These are phyloP conservation scores for Cataglyphis cursor DNA, from an alignment of 2,888 invertebrate species.

Conservation along the genomic window DNA sequence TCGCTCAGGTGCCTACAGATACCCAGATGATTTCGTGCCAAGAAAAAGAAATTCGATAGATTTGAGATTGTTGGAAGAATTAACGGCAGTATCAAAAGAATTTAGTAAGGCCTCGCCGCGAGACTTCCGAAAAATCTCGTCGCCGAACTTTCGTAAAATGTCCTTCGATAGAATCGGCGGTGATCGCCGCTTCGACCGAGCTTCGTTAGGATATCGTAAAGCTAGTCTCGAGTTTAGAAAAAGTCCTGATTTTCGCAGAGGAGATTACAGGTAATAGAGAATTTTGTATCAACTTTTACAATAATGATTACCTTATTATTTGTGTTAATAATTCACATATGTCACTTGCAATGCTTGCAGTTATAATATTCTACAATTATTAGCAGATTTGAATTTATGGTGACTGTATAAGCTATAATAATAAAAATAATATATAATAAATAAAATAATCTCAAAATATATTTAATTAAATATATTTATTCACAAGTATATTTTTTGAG, in stretches of 20 bases:
- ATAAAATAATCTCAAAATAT: not conserved
- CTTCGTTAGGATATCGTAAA: slow-evolving; percentile 80
- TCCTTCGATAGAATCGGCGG: slow-evolving; percentile 83
- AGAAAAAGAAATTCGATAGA: slow-evolving; percentile 85
- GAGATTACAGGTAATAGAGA: slow-evolving; percentile 81
- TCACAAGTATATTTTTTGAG: not conserved
- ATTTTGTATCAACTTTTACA: slow-evolving; percentile 2
- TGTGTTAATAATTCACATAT: not conserved
- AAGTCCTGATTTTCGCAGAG: slow-evolving; percentile 84
- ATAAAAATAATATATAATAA: not conserved
- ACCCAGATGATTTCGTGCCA: slow-evolving; percentile 84
- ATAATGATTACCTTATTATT: not conserved
- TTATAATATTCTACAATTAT: not conserved
- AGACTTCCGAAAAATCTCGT: slow-evolving; percentile 83
- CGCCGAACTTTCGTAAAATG: slow-evolving; percentile 84
- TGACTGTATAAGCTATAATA: not conserved
- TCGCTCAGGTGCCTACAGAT: slow-evolving; percentile 80
- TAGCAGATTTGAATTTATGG: not conserved
- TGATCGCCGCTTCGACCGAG: slow-evolving; percentile 81
- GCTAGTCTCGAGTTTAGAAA: slow-evolving; percentile 84
- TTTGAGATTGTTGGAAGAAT: slow-evolving; percentile 81
- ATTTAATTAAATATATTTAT: not conserved
- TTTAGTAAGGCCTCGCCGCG: slow-evolving; percentile 80
- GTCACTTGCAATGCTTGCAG: not conserved
- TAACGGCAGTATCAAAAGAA: slow-evolving; percentile 77